phyloP scores from a whole-genome alignment of 2,113 vertebrate genomes.

The Motacilla alba region DNA sequence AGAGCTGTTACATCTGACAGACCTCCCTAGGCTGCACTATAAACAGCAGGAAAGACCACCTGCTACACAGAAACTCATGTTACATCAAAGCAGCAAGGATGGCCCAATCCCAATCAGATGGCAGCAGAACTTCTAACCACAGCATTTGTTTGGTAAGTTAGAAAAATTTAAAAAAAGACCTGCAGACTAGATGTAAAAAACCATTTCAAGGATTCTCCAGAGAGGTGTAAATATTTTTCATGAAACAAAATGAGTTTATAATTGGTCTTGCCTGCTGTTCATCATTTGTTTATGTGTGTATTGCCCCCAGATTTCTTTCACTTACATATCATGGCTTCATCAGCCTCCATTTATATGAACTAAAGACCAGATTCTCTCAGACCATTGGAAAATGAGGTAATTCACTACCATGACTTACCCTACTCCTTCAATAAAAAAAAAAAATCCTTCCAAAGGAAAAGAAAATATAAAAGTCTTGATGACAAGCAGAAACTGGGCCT shows the following conservation, averaged over 20 bases:
- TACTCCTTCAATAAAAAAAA: not conserved
- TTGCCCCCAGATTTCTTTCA: not conserved
- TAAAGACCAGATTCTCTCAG: not conserved
- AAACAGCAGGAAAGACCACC: slow-evolving; percentile 76
- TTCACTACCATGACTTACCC: not conserved
- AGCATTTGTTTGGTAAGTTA: not conserved
- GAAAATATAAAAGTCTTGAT: not conserved
- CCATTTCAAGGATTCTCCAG: not conserved
- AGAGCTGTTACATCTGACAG: slow-evolving; percentile 66
- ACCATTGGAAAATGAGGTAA: not conserved
- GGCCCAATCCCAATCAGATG: slow-evolving; percentile 28
- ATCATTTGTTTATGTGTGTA: not conserved
- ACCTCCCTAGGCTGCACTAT: slow-evolving; percentile 52
- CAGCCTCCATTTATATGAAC: not conserved
- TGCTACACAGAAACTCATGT: slow-evolving; percentile 66
- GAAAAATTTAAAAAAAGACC: not conserved
- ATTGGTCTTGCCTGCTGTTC: not conserved
- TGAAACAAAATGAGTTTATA: not conserved
- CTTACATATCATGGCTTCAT: not conserved
- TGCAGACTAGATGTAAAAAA: not conserved
- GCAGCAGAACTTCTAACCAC: slow-evolving; percentile 8
- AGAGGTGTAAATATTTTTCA: not conserved
- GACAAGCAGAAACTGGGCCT: not conserved
- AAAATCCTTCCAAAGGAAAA: not conserved
- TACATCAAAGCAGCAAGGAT: slow-evolving; percentile 66